Conservation (phyloP, 2,888 invertebrate genomes). For the Trichogramma evanescens region DNA sequence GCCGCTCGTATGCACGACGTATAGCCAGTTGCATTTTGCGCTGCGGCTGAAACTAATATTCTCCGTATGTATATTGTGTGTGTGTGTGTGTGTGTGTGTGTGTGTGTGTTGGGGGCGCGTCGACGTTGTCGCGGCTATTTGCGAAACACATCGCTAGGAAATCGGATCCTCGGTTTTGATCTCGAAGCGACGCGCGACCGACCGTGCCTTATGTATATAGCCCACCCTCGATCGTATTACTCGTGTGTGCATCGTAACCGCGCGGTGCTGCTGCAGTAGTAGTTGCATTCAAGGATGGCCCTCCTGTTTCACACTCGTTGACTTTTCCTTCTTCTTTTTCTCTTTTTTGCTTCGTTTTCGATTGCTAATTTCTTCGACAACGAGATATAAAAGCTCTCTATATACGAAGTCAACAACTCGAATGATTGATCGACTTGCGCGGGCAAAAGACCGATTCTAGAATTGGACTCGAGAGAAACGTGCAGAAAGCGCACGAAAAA, state of each 20-base stretch:
- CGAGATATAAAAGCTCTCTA: no score
- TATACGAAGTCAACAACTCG: no score
- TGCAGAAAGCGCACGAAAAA: neutral
- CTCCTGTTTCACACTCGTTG: neutral
- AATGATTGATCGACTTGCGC: neutral
- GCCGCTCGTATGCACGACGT: no score
- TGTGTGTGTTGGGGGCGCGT: no score
- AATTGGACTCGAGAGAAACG: neutral
- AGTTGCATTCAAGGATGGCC: constrained; percentile 17
- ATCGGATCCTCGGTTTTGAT: no score
- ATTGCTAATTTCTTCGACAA: constrained; percentile 8
- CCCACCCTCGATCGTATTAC: constrained; percentile 47
- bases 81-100: no score
- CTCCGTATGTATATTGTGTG: no score
- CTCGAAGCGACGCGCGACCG: no score
- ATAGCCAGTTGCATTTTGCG: no score
- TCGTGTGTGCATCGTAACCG: constrained; percentile 30
- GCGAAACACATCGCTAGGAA: no score
- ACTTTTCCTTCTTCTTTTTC: constrained; percentile 24
- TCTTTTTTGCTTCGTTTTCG: constrained; percentile 28
- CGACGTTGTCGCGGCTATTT: no score
- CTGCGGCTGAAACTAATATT: no score
- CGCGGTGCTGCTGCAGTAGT: constrained; percentile 25
- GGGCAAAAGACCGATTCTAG: neutral
- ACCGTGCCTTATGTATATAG: constrained; percentile 18